Evolutionary conservation across 2,797 vertebrate genomes (phyloP).

Genomic region (Sebastes itinus): DNA sequence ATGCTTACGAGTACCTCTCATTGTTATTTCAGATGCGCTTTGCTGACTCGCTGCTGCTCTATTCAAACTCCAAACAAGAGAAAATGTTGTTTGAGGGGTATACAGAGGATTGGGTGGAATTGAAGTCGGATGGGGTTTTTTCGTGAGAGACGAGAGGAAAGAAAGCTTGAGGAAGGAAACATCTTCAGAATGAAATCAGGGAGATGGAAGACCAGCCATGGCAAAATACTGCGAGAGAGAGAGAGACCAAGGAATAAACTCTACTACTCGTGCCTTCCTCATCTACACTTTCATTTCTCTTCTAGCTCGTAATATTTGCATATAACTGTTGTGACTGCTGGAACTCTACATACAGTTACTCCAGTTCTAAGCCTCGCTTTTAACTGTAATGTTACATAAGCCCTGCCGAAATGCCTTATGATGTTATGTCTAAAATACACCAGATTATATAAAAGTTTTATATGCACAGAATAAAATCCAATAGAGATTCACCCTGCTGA

Average conservation of each 20-base stretch:
- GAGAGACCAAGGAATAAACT: not conserved
- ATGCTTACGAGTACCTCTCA: constrained; percentile 3
- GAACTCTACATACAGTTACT: not conserved
- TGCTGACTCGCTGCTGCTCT: constrained; percentile 4
- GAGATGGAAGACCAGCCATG: not conserved
- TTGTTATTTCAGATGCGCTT: constrained; percentile 37
- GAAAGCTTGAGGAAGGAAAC: not conserved
- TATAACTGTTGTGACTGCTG: not conserved
- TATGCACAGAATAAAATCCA: not conserved
- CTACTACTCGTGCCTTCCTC: not conserved
- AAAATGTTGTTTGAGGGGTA: constrained; percentile 22
- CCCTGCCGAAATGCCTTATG: not conserved
- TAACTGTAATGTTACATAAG: constrained; percentile 1
- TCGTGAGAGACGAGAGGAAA: not conserved
- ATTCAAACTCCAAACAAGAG: constrained; percentile 20
- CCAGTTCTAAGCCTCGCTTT: not conserved
- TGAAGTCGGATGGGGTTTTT: not conserved
- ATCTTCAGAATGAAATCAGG: constrained; percentile 9
- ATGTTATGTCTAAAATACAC: not conserved
- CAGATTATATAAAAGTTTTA: not conserved
- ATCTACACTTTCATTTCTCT: not conserved
- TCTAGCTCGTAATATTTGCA: not conserved
- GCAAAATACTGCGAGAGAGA: not conserved
- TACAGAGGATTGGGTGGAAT: not conserved
- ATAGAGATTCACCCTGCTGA: not conserved